Base-by-base conservation (phyloP, 2,888 invertebrate species). In the Ernsta delagoae region DNA sequence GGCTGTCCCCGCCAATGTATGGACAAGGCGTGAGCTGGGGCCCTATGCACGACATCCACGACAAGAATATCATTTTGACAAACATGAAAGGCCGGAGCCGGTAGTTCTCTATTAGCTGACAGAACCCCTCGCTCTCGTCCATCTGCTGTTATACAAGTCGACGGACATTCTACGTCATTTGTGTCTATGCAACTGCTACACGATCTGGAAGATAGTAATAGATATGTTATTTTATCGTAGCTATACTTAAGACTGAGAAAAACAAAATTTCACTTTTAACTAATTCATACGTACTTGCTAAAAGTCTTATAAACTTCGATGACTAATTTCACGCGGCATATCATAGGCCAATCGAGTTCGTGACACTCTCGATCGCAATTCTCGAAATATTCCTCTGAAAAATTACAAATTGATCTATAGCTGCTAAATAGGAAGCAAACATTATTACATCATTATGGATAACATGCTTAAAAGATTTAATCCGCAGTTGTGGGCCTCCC, bases 1-100 rank as follows among this genome's bases (percentile, higher is more conserved):
- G 95, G 96, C 74, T 97, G 97, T 0, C 97, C 97, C 73, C 97
- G 95, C 97, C 97, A 97, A 84, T 97, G 97, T 62, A 97, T 94
- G 0, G 96, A 94, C 0, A 96, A 90, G 0, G 95, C 95, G 78
- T 96, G 95, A 0, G 96, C 96, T 0, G 96, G 95, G 63, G 97
- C 94, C 73, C 95, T 93, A 79, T 97, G 97, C 5, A 95, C 94
- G 1, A 97, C 96, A 78, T 97, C 96, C 0, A 97, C 96, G 0
- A 97, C 95, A 4, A 97, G 90, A 65, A 96, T 95, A 81, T 97
- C 97, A 80, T 96, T 96, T 78, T 96, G 94, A 80, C 96, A 96
- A 12, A 96, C 96, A 86, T 96, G 94, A 4, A 95, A 92, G 0
- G 94, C 82, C 1, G 95, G 95, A 4, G 95, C 94, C 0, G 97